Evolutionary conservation across 2,797 vertebrate species (phyloP).

Genomic region (Nannoperca australis): DNA sequence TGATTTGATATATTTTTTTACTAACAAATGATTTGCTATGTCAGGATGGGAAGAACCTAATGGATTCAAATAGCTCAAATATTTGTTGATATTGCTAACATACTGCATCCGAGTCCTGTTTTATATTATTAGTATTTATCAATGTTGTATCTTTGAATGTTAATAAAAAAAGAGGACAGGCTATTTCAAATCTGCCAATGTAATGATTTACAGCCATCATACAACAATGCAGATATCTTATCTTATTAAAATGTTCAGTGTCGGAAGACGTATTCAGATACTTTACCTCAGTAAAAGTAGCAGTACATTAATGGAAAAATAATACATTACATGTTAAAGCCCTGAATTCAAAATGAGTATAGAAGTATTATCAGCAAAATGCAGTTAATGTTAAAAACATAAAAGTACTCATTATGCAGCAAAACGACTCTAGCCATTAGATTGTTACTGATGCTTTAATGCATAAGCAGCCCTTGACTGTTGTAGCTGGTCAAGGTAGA

Average conservation of each 20-base stretch:
- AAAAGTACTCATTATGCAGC: neutral
- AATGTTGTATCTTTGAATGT: conserved; percentile 17
- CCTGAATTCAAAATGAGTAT: neutral
- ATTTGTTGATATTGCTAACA: neutral
- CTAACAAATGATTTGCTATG: conserved; percentile 40
- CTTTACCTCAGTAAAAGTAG: neutral
- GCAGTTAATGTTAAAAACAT: too few species aligned
- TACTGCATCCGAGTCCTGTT: neutral
- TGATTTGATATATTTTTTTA: conserved; percentile 61
- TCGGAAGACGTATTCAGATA: neutral
- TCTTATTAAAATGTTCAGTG: neutral
- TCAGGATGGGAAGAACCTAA: conserved; percentile 10
- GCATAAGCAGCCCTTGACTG: neutral
- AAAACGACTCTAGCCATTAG: neutral
- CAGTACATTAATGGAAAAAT: neutral
- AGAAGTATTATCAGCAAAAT: too few species aligned
- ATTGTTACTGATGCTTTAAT: neutral
- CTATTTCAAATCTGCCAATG: conserved; percentile 1
- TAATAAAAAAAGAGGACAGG: conserved; percentile 7
- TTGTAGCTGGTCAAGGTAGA: neutral
- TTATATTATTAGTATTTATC: neutral
- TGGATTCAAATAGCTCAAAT: neutral
- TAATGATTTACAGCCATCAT: conserved; percentile 6
- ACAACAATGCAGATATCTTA: neutral
- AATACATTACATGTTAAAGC: neutral